These are phyloP conservation scores for Xiphophorus birchmanni DNA, from an alignment of 2,797 vertebrate species.

Conservation along the genomic window DNA sequence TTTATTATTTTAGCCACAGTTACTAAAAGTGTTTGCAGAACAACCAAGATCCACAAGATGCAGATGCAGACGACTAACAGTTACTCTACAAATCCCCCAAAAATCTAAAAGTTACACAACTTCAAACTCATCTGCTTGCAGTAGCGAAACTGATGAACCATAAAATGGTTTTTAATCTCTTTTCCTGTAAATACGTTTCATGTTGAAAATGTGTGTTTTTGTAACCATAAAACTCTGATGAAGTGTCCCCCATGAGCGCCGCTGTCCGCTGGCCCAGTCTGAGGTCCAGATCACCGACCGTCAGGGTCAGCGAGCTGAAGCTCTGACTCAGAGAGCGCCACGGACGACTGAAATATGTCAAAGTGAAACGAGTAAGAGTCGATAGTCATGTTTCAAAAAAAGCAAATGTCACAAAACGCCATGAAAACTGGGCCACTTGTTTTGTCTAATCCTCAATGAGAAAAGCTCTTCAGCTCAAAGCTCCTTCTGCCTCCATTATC, in stretches of 20 bases:
- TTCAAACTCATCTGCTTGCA: neutral
- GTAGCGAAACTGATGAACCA: neutral
- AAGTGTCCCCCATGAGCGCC: neutral
- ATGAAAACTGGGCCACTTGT: conserved; percentile 34
- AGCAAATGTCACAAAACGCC: conserved; percentile 13
- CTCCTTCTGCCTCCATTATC: conserved; percentile 28
- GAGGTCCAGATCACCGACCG: neutral
- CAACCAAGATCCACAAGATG: neutral
- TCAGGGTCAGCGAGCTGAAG: neutral
- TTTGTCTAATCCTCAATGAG: conserved; percentile 37
- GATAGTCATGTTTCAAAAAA: conserved; percentile 15
- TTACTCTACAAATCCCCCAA: neutral
- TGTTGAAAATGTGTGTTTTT: neutral
- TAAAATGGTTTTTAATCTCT: neutral
- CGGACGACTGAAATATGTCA: conserved; percentile 12
- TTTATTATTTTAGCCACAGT: neutral
- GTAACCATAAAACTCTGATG: neutral
- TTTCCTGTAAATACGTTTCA: neutral
- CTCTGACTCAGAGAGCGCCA: neutral
- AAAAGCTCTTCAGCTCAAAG: conserved; percentile 36
- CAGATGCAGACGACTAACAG: neutral
- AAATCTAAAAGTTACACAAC: neutral
- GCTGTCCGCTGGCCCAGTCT: neutral
- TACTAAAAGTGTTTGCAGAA: neutral
- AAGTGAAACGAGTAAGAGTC: conserved; percentile 20